Conservation (phyloP, 2,888 invertebrate species). For the Sicus ferrugineus region DNA sequence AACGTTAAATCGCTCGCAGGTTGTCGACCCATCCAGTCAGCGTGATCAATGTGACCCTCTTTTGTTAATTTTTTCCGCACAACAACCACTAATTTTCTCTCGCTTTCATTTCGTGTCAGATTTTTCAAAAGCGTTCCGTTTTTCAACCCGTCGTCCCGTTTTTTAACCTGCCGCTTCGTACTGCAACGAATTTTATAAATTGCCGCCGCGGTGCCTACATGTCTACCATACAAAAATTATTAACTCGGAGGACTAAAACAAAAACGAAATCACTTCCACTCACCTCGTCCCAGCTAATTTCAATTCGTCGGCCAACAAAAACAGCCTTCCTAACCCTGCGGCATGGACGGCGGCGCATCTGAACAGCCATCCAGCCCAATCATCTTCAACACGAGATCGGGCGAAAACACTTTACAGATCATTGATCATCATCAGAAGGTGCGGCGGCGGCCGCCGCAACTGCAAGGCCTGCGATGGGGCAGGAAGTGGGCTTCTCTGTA, state of each 20-base stretch:
- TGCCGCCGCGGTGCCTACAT: constrained; percentile 20
- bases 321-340: constrained; percentile 20
- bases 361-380: background rate
- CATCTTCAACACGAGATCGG: background rate
- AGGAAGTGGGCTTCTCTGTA: background rate
- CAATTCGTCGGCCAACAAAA: constrained; percentile 19
- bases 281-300: constrained; percentile 26
- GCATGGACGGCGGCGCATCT: constrained; percentile 19
- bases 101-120: background rate
- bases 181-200: constrained; percentile 18
- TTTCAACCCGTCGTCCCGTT: background rate
- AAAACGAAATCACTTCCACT: background rate
- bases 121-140: background rate
- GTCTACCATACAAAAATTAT: constrained; percentile 28
- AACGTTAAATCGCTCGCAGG: background rate
- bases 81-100: constrained; percentile 4
- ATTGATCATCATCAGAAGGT: constrained; percentile 52
- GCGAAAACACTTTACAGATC: constrained; percentile 56
- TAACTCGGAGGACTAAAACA: background rate
- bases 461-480: background rate
- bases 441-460: background rate
- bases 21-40: background rate
- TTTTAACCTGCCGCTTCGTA: background rate
- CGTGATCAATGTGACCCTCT: background rate
- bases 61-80: background rate